Conservation (phyloP, 2,888 invertebrate genomes). For the Tenthredo amoena region DNA sequence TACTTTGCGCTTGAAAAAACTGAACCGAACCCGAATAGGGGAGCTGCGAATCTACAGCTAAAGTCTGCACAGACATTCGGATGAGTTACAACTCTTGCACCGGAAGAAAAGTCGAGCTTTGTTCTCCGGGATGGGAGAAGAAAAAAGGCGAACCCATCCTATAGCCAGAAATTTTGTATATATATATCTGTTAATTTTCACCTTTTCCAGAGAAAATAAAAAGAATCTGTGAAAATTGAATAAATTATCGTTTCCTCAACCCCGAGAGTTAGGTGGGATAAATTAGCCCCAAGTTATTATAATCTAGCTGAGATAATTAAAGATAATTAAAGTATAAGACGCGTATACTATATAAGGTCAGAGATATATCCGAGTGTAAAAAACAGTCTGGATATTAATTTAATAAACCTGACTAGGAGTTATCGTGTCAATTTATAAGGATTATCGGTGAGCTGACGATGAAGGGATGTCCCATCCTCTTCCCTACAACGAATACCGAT, state of each 20-base stretch:
- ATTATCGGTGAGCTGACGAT: conserved; percentile 62
- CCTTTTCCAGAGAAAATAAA: background rate
- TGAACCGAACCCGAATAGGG: background rate
- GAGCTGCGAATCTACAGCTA: background rate
- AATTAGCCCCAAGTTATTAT: background rate
- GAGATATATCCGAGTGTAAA: background rate
- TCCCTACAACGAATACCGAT: background rate
- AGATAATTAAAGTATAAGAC: too few relatives aligned
- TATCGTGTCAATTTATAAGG: conserved; percentile 67
- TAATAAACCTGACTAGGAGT: conserved; percentile 69
- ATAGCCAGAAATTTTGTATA: background rate
- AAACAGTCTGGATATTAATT: conserved; percentile 65
- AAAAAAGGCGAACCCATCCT: background rate
- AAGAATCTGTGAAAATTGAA: background rate
- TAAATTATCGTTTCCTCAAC: background rate
- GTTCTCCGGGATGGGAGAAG: background rate
- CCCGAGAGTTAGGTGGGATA: too few relatives aligned
- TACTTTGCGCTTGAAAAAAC: conserved; percentile 51
- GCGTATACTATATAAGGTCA: background rate
- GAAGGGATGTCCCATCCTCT: background rate
- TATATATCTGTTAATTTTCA: background rate
- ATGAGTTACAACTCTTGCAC: conserved; percentile 21
- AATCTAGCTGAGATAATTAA: background rate
- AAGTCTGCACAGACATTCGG: background rate
- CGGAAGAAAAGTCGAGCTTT: background rate